These are phyloP conservation scores for Erinaceus europaeus DNA, from an alignment of 2,113 vertebrate species.

Conservation along the genomic window DNA sequence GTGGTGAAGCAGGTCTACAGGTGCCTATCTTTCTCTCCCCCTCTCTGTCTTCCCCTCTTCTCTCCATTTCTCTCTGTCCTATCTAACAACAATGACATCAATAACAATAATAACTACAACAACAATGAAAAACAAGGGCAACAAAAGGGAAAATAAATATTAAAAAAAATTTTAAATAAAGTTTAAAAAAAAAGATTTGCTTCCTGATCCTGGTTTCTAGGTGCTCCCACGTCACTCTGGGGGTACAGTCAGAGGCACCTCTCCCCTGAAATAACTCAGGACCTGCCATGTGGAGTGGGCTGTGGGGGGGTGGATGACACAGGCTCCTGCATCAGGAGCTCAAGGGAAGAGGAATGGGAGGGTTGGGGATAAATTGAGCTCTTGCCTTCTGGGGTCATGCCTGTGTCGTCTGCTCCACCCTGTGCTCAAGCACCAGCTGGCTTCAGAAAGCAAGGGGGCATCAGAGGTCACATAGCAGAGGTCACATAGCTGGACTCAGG, in stretches of 20 bases:
- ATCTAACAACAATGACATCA: no score
- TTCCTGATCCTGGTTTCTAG: constrained; percentile 49
- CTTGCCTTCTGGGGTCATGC: neutral
- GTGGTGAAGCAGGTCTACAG: no score
- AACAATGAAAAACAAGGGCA: no score
- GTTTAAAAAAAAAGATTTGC: neutral
- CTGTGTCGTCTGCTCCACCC: neutral
- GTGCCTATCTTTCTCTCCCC: no score
- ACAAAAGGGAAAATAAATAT: no score
- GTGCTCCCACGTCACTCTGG: neutral
- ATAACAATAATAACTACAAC: no score
- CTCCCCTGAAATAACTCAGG: neutral
- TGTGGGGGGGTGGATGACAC: neutral
- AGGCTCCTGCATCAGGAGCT: neutral
- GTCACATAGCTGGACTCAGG: no score
- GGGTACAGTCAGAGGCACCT: neutral
- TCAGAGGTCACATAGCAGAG: no score
- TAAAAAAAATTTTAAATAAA: no score
- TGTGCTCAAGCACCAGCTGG: neutral
- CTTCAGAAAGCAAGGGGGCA: neutral
- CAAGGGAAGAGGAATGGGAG: no score
- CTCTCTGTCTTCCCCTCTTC: no score
- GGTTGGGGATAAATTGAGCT: neutral
- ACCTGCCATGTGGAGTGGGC: neutral
- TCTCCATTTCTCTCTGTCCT: no score